phyloP scores from a whole-genome alignment of 1,140 invertebrate species.

The Drosophila novamexicana region DNA sequence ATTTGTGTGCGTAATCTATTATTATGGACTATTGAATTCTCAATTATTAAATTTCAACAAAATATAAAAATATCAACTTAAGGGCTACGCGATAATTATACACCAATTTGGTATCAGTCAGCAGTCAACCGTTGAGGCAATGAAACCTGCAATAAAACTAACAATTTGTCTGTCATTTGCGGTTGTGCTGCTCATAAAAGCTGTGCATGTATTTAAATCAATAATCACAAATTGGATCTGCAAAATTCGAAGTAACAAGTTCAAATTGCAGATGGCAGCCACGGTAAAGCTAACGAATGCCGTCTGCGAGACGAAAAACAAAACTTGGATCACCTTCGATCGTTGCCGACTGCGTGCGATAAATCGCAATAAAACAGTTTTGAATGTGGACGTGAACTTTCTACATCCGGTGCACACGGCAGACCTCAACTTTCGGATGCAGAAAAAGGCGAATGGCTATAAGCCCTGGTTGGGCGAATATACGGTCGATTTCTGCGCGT shows the following conservation, averaged over 20 bases:
- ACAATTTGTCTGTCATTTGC: neutral
- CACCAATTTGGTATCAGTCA: neutral
- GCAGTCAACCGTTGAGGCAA: neutral
- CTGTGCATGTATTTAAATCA: neutral
- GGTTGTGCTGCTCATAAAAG: neutral
- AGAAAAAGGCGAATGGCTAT: slow-evolving; percentile 25
- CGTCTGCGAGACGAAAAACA: slow-evolving; percentile 21
- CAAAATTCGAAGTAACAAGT: too few species aligned
- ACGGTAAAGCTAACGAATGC: slow-evolving; percentile 37
- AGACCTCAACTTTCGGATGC: neutral
- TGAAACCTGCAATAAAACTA: too few species aligned
- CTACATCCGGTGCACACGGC: slow-evolving; percentile 5
- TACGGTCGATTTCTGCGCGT: slow-evolving; percentile 25
- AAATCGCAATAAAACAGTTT: slow-evolving; percentile 11
- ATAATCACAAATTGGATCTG: too few species aligned
- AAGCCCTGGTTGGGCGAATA: slow-evolving; percentile 20
- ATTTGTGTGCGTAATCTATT: too few species aligned
- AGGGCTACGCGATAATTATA: neutral
- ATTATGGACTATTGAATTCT: too few species aligned
- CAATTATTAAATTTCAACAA: too few species aligned
- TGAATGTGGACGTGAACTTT: neutral
- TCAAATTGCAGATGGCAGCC: neutral
- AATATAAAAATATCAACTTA: too few species aligned
- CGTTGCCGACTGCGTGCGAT: slow-evolving; percentile 26
- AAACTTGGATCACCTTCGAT: slow-evolving; percentile 21